A percentile compares a stretch with the other conserved stretches of the same genome.
Conservation (phyloP, 2,888 invertebrate genomes). For the Strigamia transsilvanica region DNA sequence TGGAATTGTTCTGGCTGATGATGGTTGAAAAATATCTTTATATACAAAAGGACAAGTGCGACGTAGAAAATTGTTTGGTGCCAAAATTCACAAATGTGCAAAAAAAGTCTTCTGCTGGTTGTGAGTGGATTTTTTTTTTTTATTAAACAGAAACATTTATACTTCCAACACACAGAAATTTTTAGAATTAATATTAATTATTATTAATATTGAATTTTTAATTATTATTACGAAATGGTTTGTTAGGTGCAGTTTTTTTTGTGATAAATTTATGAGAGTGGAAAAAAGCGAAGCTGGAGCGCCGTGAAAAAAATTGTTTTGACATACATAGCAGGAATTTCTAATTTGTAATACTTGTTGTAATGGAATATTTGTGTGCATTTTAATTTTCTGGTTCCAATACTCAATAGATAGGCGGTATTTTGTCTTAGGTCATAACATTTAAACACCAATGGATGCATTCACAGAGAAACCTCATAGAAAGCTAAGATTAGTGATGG, state of each 20-base stretch:
- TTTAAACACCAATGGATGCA: constrained; percentile 33
- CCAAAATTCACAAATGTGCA: constrained; percentile 38
- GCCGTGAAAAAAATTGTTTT: not conserved
- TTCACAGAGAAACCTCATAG: constrained; percentile 43
- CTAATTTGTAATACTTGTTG: constrained; percentile 41
- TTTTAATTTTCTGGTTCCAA: constrained; percentile 39
- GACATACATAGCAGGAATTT: constrained; percentile 26
- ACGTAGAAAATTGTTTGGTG: constrained; percentile 22
- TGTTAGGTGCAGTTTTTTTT: constrained; percentile 5
- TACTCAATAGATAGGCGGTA: constrained; percentile 41
- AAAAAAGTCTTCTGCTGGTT: constrained; percentile 14
- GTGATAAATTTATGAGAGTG: constrained; percentile 7
- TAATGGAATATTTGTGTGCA: constrained; percentile 40
- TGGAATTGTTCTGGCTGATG: constrained; percentile 45
- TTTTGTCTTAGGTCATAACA: constrained; percentile 33
- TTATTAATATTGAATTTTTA: not conserved
- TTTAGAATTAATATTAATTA: constrained; percentile 42
- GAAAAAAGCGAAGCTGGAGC: not conserved
- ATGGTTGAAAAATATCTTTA: not conserved
- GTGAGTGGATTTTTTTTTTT: constrained; percentile 23
- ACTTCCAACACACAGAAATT: constrained; percentile 24
- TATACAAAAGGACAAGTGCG: constrained; percentile 34
- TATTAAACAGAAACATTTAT: constrained; percentile 13
- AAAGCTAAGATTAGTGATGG: constrained; percentile 37
- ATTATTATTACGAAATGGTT: constrained; percentile 1